Percentiles rank a stretch among this genome's conserved stretches.
phyloP scores from a whole-genome alignment of 2,797 vertebrate species.

The Bufotes viridis region DNA sequence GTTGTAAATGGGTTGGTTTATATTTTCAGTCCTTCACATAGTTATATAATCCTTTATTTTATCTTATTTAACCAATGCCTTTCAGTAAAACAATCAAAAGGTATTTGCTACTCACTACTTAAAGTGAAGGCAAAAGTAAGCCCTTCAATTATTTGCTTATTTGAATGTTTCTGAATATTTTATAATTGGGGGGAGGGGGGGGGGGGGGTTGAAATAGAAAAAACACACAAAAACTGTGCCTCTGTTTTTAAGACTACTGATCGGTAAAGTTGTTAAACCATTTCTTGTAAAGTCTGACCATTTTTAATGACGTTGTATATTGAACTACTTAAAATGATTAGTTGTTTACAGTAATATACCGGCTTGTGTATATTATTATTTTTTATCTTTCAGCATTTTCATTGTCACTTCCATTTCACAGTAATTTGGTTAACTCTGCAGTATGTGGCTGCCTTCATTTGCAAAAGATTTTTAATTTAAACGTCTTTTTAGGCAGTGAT shows the following conservation, averaged over 20 bases:
- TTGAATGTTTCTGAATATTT: constrained; percentile 88
- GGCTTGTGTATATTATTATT: constrained; percentile 72
- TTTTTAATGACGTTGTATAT: constrained; percentile 88
- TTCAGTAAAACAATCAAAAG: constrained; percentile 69
- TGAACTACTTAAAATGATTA: constrained; percentile 82
- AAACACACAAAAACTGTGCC: constrained; percentile 83
- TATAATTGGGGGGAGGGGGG: constrained; percentile 70
- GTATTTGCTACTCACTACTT: constrained; percentile 74
- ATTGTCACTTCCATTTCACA: constrained; percentile 74
- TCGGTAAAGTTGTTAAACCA: constrained; percentile 85
- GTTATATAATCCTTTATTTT: not conserved
- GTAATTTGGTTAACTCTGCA: constrained; percentile 84
- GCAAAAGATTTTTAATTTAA: constrained; percentile 83
- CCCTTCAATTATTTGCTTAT: constrained; percentile 82
- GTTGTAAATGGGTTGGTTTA: constrained; percentile 31
- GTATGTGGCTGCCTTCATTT: constrained; percentile 82
- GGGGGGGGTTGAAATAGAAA: constrained; percentile 65
- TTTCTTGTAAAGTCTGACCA: constrained; percentile 88
- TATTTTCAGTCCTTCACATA: constrained; percentile 11
- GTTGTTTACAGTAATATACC: constrained; percentile 85
- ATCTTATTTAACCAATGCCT: constrained; percentile 58
- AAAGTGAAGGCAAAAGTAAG: constrained; percentile 76
- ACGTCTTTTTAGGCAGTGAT: constrained; percentile 84
- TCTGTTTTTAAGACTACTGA: constrained; percentile 89
- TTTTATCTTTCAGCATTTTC: constrained; percentile 83